Evolutionary conservation across 2,797 vertebrate genomes (phyloP), one percentile per base, ranked within the genome.

Genomic region (Manis javanica): DNA sequence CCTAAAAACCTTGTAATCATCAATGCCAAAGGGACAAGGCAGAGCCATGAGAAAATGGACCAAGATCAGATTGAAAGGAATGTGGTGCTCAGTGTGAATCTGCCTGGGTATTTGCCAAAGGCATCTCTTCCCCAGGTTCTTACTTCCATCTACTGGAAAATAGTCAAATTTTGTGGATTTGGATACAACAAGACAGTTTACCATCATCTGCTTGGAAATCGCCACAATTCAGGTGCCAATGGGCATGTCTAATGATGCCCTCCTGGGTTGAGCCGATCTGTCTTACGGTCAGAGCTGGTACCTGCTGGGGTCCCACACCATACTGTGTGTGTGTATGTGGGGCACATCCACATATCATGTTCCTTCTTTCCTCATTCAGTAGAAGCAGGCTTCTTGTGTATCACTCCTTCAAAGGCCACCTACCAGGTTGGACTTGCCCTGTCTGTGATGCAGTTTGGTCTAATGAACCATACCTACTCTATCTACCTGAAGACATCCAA

Each of bases 241-340:
- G 9, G 29, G 14, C 26, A 4, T 15, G 24, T 10, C 42, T 61
- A 34, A 59, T 0, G 15, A 34, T 1, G 0, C 29, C 14, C 19
- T 37, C 12, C 5, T 19, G 31, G 55, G 18, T 24, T 15, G 68
- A 3, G 18, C 59, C 11, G 7, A 0, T 24, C 64, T 63, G 34
- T 78, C 59, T 64, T 63, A 0, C 8, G 34, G 13, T 21, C 72
- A 6, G 61, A 53, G 46, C 37, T 78, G 49, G 31, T 21, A 37
- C 61, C 0, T 26, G 18, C 31, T n/a, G 42, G n/a, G 23, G 37
- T 59, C 64, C 15, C 26, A n/a, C 7, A 69, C 53, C 6, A 15
- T 2, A 0, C 5, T 23, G 55, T 46, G 46, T 46, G 42, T 46
- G 46, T 46, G 46, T 46, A 46, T 46, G 46, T 11, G 15, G 12